phyloP scores from a whole-genome alignment of 2,888 invertebrate genomes.

The Gisinianus flammeolus region DNA sequence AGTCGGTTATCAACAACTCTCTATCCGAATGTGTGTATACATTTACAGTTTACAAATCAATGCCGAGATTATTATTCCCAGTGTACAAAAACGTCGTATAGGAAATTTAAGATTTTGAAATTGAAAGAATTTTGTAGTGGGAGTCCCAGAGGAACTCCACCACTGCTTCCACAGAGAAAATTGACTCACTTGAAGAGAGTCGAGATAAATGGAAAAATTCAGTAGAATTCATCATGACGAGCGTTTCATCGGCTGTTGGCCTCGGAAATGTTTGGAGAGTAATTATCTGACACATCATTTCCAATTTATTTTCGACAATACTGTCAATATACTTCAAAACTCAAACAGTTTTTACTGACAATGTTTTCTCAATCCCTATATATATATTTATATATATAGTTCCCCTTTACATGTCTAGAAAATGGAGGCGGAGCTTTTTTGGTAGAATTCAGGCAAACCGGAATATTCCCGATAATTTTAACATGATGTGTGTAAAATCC shows the following conservation, averaged over 20 bases:
- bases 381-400: too few species aligned
- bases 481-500: not conserved
- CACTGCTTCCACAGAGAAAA: not conserved
- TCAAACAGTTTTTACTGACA: too few species aligned
- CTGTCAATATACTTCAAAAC: too few species aligned
- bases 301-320: too few species aligned
- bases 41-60: not conserved
- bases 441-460: too few species aligned
- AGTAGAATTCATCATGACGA: slow-evolving; percentile 31
- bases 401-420: slow-evolving; percentile 22
- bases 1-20: not conserved
- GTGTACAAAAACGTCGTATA: not conserved
- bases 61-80: not conserved
- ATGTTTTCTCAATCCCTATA: too few species aligned
- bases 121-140: not conserved
- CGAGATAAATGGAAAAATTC: slow-evolving; percentile 14
- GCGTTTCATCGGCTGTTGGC: slow-evolving; percentile 26
- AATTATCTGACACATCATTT: too few species aligned
- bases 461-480: not conserved
- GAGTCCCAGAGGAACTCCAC: not conserved
- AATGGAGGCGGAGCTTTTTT: slow-evolving; percentile 32
- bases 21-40: not conserved
- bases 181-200: not conserved
- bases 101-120: not conserved
- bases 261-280: slow-evolving; percentile 39